These are phyloP conservation scores for Anticlea derivata DNA, from an alignment of 2,888 invertebrate species.

Conservation along the genomic window DNA sequence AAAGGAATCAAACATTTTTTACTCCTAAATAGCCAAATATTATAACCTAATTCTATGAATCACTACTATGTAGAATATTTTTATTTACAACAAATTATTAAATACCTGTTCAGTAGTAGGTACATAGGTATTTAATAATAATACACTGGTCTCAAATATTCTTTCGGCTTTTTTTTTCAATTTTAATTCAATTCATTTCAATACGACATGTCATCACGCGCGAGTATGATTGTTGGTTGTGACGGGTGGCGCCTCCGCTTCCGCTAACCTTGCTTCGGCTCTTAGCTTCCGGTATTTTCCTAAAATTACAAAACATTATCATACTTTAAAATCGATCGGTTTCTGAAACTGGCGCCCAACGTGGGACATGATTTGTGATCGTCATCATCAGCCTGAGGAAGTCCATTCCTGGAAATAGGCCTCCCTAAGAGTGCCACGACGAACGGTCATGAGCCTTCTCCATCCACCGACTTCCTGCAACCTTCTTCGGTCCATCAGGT, in stretches of 20 bases:
- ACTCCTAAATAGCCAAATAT: constrained; percentile 11
- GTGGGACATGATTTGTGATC: not conserved
- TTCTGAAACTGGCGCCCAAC: not conserved
- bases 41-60: constrained; percentile 8
- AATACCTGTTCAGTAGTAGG: not conserved
- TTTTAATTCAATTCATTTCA: not conserved
- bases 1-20: not conserved
- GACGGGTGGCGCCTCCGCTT: constrained; percentile 70
- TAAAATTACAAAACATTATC: constrained; percentile 16
- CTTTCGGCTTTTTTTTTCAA: not conserved
- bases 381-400: too few relatives aligned
- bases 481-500: too few relatives aligned
- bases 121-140: constrained; percentile 1
- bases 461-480: too few relatives aligned
- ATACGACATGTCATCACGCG: constrained; percentile 48
- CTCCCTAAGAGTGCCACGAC: too few relatives aligned
- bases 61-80: not conserved
- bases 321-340: too few relatives aligned
- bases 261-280: constrained; percentile 78
- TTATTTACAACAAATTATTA: constrained; percentile 27
- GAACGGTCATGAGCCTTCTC: too few relatives aligned
- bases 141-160: constrained; percentile 4
- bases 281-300: constrained; percentile 79
- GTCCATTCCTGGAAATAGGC: too few relatives aligned
- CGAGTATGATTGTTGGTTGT: constrained; percentile 75